Evolutionary conservation across 2,888 invertebrate species (phyloP).

Genomic region (Acanthoscelides obtectus): DNA sequence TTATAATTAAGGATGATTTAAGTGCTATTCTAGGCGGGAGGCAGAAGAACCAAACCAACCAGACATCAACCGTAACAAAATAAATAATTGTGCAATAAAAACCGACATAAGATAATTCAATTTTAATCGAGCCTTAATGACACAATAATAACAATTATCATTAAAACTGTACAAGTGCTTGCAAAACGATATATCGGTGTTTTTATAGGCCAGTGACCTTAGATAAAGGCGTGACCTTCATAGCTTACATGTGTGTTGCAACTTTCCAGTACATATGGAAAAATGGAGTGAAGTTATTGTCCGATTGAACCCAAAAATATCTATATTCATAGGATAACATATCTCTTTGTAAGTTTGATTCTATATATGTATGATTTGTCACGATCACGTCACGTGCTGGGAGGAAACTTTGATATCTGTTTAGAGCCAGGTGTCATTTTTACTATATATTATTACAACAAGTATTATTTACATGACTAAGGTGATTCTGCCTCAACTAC

Average conservation of each 20-base stretch:
- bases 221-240: not conserved
- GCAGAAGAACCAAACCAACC: not conserved
- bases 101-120: not conserved
- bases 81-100: not conserved
- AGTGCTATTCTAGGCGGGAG: not conserved
- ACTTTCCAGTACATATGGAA: not conserved
- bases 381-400: too few species aligned
- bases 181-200: not conserved
- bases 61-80: not conserved
- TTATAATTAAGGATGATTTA: not conserved
- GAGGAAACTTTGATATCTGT: too few species aligned
- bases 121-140: not conserved
- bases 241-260: not conserved
- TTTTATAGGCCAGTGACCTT: not conserved
- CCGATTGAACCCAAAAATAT: too few species aligned
- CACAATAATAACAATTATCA: not conserved
- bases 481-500: too few species aligned
- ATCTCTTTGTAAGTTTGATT: too few species aligned
- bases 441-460: too few species aligned
- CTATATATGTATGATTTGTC: too few species aligned
- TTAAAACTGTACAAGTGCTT: not conserved
- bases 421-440: too few species aligned
- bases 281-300: not conserved
- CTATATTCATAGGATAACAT: too few species aligned
- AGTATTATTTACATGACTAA: too few species aligned